Base-by-base conservation (phyloP, 2,888 invertebrate genomes). In the Gisinianus flammeolus region DNA sequence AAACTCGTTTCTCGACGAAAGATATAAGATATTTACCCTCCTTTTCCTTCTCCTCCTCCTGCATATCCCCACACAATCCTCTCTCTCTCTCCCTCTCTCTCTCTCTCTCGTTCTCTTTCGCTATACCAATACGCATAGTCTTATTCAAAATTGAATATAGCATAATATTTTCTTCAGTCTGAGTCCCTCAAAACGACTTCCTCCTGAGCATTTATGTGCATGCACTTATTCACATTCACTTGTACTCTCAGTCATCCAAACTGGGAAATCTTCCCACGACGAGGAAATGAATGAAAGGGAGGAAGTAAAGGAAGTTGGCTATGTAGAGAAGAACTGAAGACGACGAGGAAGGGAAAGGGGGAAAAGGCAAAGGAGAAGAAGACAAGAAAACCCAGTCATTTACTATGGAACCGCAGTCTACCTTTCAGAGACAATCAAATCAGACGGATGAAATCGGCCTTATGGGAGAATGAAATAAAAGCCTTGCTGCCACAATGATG, bases 401-500 rank as follows among this genome's bases (percentile, higher is more conserved):
- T 31, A 52, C 33, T 8, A 54, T 28, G 54, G 52, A 70, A 22
- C 30, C 70, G 30, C 56, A 71, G 30, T 26, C 8, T 58, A 58
- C 56, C 71, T 58, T 71, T 71, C 31, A 56, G 30, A 58, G 30
- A 58, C 71, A 71, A 71, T 76, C 68, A 77, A 77, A 77, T 71
- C 33, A 44, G 71, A 71, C 71, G 71, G 24, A 58, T 68, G 56
- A 71, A 77, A 77, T 71, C 69, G 58, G 30, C 67, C 76, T 69
- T 33, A 69, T 76, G 68, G 76, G 69, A 69, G 76, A 58, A 56
- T 52, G 71, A 71, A 71, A 71, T 77, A 64, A 77, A 77, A 69
- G 58, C 69, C 31, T 24, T 26, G 16, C 69, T 71, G 64, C 64
- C 71, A 80, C 74, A 76, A 80, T 80, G 80, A 80, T 75, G 79